Conservation (phyloP, 1,140 invertebrate genomes). For the Drosophila prosaltans region DNA sequence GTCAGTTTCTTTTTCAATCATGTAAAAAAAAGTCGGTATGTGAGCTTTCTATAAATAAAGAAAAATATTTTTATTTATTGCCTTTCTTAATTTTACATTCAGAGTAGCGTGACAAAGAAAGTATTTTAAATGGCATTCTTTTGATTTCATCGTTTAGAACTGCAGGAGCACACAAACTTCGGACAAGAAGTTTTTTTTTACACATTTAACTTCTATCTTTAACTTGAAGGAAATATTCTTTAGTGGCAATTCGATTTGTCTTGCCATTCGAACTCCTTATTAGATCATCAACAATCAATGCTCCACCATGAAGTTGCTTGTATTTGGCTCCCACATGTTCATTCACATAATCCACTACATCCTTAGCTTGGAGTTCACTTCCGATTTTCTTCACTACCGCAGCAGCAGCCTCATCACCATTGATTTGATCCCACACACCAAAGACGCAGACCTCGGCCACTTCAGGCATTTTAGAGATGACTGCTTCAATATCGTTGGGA, state of each 20-base stretch:
- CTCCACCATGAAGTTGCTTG: conserved; percentile 81
- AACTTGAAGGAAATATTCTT: conserved; percentile 53
- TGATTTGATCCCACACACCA: conserved; percentile 58
- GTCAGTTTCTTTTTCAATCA: too few species aligned
- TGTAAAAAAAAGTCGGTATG: too few species aligned
- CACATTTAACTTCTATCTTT: conserved; percentile 27
- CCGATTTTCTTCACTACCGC: conserved; percentile 56
- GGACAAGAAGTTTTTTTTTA: too few species aligned
- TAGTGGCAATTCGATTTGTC: conserved; percentile 59
- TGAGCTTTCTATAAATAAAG: too few species aligned
- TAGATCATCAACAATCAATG: conserved; percentile 83
- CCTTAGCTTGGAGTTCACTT: conserved; percentile 47
- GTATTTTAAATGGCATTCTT: too few species aligned
- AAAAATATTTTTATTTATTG: too few species aligned
- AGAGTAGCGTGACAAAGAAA: too few species aligned
- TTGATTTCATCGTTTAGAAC: too few species aligned
- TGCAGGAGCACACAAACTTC: too few species aligned
- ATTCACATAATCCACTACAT: conserved; percentile 59
- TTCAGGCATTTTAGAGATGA: conserved; percentile 57
- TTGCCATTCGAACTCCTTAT: conserved; percentile 60
- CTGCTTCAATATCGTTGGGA: conserved; percentile 62
- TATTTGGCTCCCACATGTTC: conserved; percentile 45
- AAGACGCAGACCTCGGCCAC: conserved; percentile 70
- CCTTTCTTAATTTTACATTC: too few species aligned
- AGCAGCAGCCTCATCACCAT: conserved; percentile 61